Conservation (phyloP, 2,113 vertebrate genomes). For the Menidia beryllina region DNA sequence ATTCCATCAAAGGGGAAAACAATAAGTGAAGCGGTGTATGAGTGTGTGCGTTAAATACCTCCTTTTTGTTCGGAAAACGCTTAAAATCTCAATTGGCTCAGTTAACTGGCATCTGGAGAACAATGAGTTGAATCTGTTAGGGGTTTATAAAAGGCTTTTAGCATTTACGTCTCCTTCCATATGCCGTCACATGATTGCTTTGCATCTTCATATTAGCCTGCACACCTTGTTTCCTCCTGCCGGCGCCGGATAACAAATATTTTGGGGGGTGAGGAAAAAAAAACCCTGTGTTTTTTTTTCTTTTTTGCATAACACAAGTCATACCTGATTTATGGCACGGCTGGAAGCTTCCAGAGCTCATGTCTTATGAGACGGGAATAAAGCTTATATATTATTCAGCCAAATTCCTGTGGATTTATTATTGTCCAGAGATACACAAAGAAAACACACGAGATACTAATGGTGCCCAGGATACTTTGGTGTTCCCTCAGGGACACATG, state of each 20-base stretch:
- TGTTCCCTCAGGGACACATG: background rate
- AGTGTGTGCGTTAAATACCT: slow-evolving; percentile 67
- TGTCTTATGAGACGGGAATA: slow-evolving; percentile 19
- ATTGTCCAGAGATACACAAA: slow-evolving; percentile 9
- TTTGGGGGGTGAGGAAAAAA: slow-evolving; percentile 15
- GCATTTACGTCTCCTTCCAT: slow-evolving; percentile 59
- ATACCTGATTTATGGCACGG: slow-evolving; percentile 15
- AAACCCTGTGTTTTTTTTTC: slow-evolving; percentile 31
- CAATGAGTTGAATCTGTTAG: slow-evolving; percentile 68
- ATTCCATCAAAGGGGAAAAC: slow-evolving; percentile 79
- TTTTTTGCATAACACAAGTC: slow-evolving; percentile 38
- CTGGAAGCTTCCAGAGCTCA: slow-evolving; percentile 36
- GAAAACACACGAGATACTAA: slow-evolving; percentile 20
- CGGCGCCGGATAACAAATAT: background rate
- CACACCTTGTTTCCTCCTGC: slow-evolving; percentile 63
- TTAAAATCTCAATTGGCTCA: slow-evolving; percentile 75
- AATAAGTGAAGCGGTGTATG: slow-evolving; percentile 62
- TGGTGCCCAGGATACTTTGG: slow-evolving; percentile 2
- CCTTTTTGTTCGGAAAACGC: slow-evolving; percentile 71
- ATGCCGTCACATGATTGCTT: slow-evolving; percentile 59
- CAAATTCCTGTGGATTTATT: slow-evolving; percentile 23
- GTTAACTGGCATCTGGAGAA: slow-evolving; percentile 77
- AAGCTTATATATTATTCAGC: slow-evolving; percentile 21
- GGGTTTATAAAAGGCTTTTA: slow-evolving; percentile 69
- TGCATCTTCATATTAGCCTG: slow-evolving; percentile 51